Base-by-base conservation (phyloP, 2,888 invertebrate species). In the Zygogramma bicolorata region DNA sequence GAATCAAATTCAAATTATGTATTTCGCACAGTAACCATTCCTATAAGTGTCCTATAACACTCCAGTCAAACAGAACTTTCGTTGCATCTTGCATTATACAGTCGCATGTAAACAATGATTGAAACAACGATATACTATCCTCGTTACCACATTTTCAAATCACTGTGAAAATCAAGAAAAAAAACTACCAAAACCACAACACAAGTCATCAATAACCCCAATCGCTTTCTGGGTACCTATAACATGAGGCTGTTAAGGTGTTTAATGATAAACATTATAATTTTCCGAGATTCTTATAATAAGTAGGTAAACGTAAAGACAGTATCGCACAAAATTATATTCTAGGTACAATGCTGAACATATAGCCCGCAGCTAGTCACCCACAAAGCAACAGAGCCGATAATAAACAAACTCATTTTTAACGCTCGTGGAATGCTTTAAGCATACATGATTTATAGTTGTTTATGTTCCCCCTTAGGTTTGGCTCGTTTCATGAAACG, bases 401-500 rank as follows among this genome's bases (percentile, higher is more conserved):
- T 77, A 53, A 53, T 53, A 53, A 78, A 78, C 78, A 66, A 77
- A 75, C 75, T 71, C 78, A 77, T 75, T 77, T 78, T 78, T 78
- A 34, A 42, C 25, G 62, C 27, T 63, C 46, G 31, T 59, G 63
- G 62, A 69, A 76, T 71, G 77, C 46, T 42, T 29, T 42, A 38
- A 62, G 71, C 76, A 76, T 65, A 68, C 67, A 74, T 79, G 79
- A 79, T 79, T 79, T 79, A 79, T 79, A 71, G 76, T 77, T 79
- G 79, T 79, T 79, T 79, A 76, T 76, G 77, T 74, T 77, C 67
- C 73, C 78, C 79, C 74, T 71, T 76, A 70, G 77, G 74, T 74
- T 74, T 61, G 75, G 65, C 69, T 73, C 75, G 71, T 75, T 74
- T 78, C 77, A 78, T 79, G 76, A 75, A 81, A 80, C 81, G 79